Evolutionary conservation across 92 coral and sea anemone species (phyloP).

Genomic region (Zoanthus sansibaricus): DNA sequence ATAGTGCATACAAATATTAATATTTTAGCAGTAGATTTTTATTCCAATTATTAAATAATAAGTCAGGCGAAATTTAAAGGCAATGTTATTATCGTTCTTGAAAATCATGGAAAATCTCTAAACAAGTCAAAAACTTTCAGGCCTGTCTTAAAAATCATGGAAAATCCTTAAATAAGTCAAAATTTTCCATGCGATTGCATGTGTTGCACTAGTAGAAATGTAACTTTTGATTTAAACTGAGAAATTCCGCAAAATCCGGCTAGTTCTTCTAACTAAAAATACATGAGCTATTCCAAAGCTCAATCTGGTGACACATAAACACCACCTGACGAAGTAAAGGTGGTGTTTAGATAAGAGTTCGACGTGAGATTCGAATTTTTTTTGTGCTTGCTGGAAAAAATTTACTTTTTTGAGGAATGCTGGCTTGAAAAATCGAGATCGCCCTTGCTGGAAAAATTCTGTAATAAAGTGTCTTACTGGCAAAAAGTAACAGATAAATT

Average conservation of each 20-base stretch:
- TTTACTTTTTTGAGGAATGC: background rate
- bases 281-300: constrained; percentile 13
- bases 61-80: background rate
- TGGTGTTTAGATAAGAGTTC: constrained; percentile 17
- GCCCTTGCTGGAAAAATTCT: constrained; percentile 2
- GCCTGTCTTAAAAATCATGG: constrained; percentile 5
- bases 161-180: background rate
- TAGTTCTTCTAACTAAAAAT: constrained; percentile 4
- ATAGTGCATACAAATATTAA: background rate
- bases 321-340: constrained; percentile 21
- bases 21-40: background rate
- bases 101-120: background rate
- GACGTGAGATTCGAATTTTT: background rate
- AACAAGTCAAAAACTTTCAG: background rate
- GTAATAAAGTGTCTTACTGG: background rate
- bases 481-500: background rate
- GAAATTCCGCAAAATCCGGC: constrained; percentile 16
- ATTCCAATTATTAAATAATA: background rate
- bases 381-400: background rate
- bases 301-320: constrained; percentile 22
- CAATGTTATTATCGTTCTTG: constrained; percentile 2
- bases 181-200: background rate
- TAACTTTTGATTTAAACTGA: constrained; percentile 17
- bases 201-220: constrained; percentile 18
- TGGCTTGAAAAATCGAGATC: background rate